Conservation (phyloP, 2,113 vertebrate species). For the Mixornis gularis region DNA sequence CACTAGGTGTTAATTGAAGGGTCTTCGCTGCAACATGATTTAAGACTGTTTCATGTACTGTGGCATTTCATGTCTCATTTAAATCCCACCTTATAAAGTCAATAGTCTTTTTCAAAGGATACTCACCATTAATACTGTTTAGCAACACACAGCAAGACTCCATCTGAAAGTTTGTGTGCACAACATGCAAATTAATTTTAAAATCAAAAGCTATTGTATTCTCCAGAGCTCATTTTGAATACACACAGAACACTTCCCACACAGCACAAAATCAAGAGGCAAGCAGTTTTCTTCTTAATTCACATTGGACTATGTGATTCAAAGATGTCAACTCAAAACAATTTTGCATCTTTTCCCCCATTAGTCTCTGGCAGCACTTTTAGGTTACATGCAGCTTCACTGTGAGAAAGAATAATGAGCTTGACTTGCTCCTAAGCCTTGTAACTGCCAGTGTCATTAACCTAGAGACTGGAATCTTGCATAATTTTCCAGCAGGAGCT, state of each 20-base stretch:
- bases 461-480: neutral
- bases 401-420: neutral
- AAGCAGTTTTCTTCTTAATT: neutral
- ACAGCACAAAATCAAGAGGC: conserved; percentile 15
- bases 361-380: neutral
- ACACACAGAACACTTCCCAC: neutral
- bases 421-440: neutral
- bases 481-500: neutral
- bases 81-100: neutral
- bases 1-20: neutral
- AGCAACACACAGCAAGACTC: conserved; percentile 25
- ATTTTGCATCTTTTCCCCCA: neutral
- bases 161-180: conserved; percentile 13
- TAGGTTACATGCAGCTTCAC: neutral
- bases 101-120: neutral
- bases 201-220: neutral
- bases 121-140: neutral
- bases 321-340: neutral
- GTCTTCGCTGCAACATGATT: neutral
- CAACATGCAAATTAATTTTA: conserved; percentile 17
- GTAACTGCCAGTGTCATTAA: neutral
- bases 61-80: conserved; percentile 11
- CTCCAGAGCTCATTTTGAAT: conserved; percentile 1
- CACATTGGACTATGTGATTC: neutral
- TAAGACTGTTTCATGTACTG: neutral